Evolutionary conservation across 2,797 vertebrate species (phyloP).

Genomic region (Hozukius guyotensis): DNA sequence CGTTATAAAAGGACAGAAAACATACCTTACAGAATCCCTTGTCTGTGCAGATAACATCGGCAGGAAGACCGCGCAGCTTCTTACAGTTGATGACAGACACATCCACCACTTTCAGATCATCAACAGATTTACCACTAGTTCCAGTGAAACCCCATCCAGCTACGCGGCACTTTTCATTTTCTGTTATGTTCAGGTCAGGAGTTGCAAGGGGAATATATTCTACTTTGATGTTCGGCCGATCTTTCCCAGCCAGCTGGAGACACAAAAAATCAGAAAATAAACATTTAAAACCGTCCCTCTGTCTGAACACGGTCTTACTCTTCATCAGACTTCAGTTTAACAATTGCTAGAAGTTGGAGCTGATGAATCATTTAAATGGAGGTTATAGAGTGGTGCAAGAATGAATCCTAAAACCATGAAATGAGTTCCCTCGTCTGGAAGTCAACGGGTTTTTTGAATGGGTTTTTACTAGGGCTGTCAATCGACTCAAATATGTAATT

Average conservation of each 20-base stretch:
- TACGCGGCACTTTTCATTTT: not conserved
- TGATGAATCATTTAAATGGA: not conserved
- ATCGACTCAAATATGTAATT: no score
- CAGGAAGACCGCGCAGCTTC: not conserved
- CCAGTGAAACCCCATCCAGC: constrained; percentile 42
- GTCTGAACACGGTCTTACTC: no score
- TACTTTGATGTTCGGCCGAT: fast-evolving
- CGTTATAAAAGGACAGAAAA: not conserved
- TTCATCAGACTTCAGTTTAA: not conserved
- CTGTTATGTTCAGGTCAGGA: fast-evolving
- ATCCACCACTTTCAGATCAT: not conserved
- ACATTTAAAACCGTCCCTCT: not conserved
- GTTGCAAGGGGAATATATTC: not conserved
- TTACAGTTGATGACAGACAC: constrained; percentile 39
- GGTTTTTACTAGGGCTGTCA: no score
- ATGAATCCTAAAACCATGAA: no score
- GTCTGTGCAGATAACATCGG: constrained; percentile 31
- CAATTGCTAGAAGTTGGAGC: not conserved
- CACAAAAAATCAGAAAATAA: not conserved
- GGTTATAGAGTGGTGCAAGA: no score
- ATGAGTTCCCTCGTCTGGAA: no score
- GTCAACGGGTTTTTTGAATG: no score
- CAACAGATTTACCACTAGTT: fast-evolving
- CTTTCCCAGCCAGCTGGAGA: constrained; percentile 33
- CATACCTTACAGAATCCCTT: constrained; percentile 61